Evolutionary conservation across 2,113 vertebrate species (phyloP), one percentile per base, ranked within the genome.

Genomic region (Grallaria varia): DNA sequence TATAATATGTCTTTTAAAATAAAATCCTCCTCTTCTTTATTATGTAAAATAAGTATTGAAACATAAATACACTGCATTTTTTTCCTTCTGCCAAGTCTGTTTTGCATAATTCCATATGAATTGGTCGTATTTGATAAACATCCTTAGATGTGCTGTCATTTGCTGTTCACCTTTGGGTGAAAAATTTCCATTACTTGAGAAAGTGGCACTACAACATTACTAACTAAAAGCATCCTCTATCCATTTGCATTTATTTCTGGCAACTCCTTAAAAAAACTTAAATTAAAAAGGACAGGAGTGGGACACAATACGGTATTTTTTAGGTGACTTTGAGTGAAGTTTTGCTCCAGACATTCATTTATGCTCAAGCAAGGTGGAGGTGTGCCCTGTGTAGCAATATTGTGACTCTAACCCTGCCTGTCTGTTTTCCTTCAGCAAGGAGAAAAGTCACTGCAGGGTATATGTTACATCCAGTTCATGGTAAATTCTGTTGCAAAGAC

Each of bases 231-330:
- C 30, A 49, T 10, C 16, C 24, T 66, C 50, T 44, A n/a, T 56
- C 3, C 10, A 12, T 80, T 66, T 83, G 12, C 15, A 28, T 73
- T 85, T 37, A 53, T 80, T 83, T 44, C 25, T 37, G 53, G 9
- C 8, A 56, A 33, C 4, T 6, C 5, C 72, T 30, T 2, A 35
- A 42, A 39, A 52, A 33, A 25, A 22, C 9, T 3, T 30, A 33
- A 31, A 27, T 3, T 22, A 23, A 21, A 25, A 4, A 21, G 19
- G 1, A 35, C 17, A 4, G 12, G 10, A n/a, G 14, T 5, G 16
- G 21, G 13, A 21, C 9, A 37, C 1, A 5, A 17, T 1, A 0
- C 30, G 8, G 4, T 19, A 17, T n/a, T 8, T 37, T 4, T 80
- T 31, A 25, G 6, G 8, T 67, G 33, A 45, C 13, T 66, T 66